phyloP scores from a whole-genome alignment of 2,797 vertebrate genomes.

The Cirrhinus mrigala region DNA sequence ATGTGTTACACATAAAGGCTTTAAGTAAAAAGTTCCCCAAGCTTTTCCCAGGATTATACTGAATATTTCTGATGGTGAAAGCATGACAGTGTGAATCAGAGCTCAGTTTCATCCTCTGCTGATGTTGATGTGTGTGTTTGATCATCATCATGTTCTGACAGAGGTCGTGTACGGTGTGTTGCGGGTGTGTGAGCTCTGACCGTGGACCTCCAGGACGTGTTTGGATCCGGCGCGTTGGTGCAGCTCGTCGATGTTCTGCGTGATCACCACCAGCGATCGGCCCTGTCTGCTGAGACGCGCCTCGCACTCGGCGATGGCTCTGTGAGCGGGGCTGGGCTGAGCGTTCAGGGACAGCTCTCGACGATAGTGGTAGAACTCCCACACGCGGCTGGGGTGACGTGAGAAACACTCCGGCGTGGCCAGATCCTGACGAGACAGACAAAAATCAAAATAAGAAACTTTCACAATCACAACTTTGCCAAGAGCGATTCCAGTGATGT shows the following conservation, averaged over 20 bases:
- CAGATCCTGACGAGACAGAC: constrained; percentile 76
- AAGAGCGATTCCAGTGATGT: too few species aligned
- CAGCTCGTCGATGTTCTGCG: constrained; percentile 94
- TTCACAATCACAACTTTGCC: too few species aligned
- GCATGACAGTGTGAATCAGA: too few species aligned
- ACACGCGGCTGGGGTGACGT: constrained; percentile 89
- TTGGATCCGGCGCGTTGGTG: constrained; percentile 91
- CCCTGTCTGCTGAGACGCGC: constrained; percentile 86
- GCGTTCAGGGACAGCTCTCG: constrained; percentile 85
- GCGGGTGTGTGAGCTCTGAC: constrained; percentile 72
- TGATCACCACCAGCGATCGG: constrained; percentile 88
- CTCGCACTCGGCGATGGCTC: constrained; percentile 91
- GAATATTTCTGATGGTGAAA: too few species aligned
- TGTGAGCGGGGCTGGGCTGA: constrained; percentile 85
- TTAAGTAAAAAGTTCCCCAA: too few species aligned
- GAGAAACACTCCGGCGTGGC: constrained; percentile 92
- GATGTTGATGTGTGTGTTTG: too few species aligned
- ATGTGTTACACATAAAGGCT: too few species aligned
- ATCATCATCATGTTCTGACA: too few species aligned
- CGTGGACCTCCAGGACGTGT: constrained; percentile 90
- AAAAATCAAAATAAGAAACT: too few species aligned
- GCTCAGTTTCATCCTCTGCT: too few species aligned
- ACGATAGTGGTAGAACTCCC: constrained; percentile 97
- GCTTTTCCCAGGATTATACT: too few species aligned
- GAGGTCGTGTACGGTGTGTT: too few species aligned